Evolutionary conservation across 2,113 vertebrate genomes (phyloP).

Genomic region (Tringa solitaria): DNA sequence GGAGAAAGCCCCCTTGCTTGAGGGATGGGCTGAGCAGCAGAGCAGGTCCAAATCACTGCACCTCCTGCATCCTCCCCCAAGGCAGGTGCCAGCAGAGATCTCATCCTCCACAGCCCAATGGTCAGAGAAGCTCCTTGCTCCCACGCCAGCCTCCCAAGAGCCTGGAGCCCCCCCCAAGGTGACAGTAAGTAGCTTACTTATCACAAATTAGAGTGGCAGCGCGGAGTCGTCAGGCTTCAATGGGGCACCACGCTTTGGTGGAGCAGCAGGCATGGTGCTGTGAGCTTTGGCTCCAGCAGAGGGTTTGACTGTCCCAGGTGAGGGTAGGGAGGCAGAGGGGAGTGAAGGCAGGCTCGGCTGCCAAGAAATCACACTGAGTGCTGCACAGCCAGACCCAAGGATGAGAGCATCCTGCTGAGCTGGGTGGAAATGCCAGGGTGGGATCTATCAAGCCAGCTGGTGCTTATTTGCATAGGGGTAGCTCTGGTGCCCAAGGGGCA

Average conservation of each 20-base stretch:
- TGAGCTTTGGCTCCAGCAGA: fast-evolving
- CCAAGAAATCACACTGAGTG: not conserved
- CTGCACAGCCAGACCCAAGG: not conserved
- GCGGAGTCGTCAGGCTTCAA: fast-evolving
- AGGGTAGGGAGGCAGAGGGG: not conserved
- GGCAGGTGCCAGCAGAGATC: fast-evolving
- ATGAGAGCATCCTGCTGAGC: not conserved
- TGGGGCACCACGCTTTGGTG: not conserved
- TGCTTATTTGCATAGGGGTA: not conserved
- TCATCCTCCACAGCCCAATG: not conserved
- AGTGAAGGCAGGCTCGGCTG: not conserved
- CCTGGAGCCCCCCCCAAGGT: not conserved
- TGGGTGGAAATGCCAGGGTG: not conserved
- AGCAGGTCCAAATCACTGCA: fast-evolving
- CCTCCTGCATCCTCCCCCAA: not conserved
- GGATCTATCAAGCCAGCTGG: not conserved
- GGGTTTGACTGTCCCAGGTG: not conserved
- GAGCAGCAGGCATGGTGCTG: not conserved
- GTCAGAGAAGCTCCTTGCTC: not conserved
- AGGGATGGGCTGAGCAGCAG: not conserved
- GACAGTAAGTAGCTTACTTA: not conserved
- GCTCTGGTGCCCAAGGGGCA: not conserved
- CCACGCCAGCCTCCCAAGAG: not conserved
- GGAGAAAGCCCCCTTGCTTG: not conserved
- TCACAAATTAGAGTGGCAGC: not conserved